These are phyloP conservation scores for Stegastes partitus DNA, from an alignment of 2,113 vertebrate species.

Conservation along the genomic window DNA sequence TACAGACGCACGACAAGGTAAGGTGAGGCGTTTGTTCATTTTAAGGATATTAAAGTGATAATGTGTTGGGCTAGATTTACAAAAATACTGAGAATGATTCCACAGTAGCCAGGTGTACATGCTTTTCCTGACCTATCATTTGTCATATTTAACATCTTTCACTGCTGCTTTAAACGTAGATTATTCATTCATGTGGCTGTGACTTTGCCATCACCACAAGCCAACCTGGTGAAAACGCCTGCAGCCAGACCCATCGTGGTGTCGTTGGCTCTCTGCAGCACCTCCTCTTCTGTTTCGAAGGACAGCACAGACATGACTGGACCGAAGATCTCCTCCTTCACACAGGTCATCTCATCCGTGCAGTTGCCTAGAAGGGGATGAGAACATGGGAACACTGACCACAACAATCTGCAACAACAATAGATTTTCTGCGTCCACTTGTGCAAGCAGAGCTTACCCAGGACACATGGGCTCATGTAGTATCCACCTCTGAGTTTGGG, in stretches of 20 bases:
- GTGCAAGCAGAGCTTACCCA: slow-evolving; percentile 84
- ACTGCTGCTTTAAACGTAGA: not conserved
- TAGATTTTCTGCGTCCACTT: not conserved
- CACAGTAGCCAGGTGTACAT: too few species aligned
- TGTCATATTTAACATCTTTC: too few species aligned
- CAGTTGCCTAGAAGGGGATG: slow-evolving; percentile 85
- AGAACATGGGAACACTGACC: not conserved
- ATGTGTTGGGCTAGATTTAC: not conserved
- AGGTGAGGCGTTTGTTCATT: too few species aligned
- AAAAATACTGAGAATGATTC: not conserved
- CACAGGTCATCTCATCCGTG: slow-evolving; percentile 94
- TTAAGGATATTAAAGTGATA: too few species aligned
- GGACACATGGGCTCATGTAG: slow-evolving; percentile 94
- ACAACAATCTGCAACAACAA: too few species aligned
- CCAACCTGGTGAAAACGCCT: slow-evolving; percentile 95
- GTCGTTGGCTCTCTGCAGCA: slow-evolving; percentile 90
- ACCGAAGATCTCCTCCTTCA: slow-evolving; percentile 98
- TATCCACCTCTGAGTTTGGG: slow-evolving; percentile 91
- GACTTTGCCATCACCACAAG: too few species aligned
- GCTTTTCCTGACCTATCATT: too few species aligned
- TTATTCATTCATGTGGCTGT: not conserved
- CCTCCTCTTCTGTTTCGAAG: slow-evolving; percentile 94
- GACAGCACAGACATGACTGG: slow-evolving; percentile 96
- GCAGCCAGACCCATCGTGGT: slow-evolving; percentile 92
- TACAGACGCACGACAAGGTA: slow-evolving; percentile 57